phyloP scores from a whole-genome alignment of 1,140 invertebrate genomes.

The Watersipora subatra region DNA sequence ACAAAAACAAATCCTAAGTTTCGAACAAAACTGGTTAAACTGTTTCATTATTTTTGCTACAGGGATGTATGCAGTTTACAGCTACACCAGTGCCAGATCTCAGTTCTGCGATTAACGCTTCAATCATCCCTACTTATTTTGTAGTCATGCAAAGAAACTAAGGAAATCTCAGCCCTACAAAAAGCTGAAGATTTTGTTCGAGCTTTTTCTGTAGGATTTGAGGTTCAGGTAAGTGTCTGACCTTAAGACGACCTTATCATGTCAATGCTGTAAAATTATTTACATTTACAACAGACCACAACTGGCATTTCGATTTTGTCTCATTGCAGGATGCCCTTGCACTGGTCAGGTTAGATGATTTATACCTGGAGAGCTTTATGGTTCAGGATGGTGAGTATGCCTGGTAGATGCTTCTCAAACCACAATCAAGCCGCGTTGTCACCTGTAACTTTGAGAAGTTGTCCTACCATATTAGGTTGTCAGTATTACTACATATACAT shows the following conservation, averaged over 20 bases:
- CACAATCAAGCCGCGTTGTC: conserved; percentile 4
- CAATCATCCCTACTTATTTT: conserved; percentile 14
- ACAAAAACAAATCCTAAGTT: too few relatives aligned
- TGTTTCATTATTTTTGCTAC: too few relatives aligned
- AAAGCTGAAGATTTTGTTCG: conserved; percentile 96
- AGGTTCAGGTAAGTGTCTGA: conserved; percentile 57
- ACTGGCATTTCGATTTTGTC: neutral
- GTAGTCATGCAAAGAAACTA: conserved; percentile 55
- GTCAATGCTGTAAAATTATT: neutral
- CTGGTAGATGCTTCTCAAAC: neutral
- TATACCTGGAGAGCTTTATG: conserved; percentile 95
- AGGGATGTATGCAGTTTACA: too few relatives aligned
- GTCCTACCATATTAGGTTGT: too few relatives aligned
- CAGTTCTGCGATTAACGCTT: neutral
- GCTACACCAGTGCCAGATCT: neutral
- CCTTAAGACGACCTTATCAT: neutral
- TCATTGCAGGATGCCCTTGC: conserved; percentile 67
- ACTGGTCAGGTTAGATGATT: conserved; percentile 81
- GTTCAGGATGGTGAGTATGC: conserved; percentile 60
- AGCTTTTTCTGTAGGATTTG: conserved; percentile 91
- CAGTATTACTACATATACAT: too few relatives aligned
- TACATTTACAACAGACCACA: neutral
- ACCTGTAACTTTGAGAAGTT: too few relatives aligned
- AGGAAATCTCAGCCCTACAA: conserved; percentile 77
- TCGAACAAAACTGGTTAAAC: too few relatives aligned